These are phyloP conservation scores for Vombatus ursinus DNA, from an alignment of 2,113 vertebrate genomes.

Conservation along the genomic window DNA sequence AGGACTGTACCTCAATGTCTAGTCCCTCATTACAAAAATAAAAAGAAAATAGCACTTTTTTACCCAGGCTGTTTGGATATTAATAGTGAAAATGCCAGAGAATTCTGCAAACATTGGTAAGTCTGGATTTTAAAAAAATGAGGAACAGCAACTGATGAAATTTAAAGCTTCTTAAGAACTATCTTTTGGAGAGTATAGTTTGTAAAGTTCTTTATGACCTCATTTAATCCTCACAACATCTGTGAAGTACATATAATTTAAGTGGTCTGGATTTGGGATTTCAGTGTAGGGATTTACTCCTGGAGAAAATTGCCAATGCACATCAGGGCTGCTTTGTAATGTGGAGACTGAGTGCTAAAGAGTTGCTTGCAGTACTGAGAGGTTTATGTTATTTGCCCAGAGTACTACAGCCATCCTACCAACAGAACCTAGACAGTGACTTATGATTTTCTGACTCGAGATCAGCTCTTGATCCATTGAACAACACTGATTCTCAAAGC, in stretches of 20 bases:
- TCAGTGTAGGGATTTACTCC: neutral
- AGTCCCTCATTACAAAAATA: neutral
- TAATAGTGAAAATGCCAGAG: neutral
- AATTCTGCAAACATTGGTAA: neutral
- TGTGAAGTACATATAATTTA: neutral
- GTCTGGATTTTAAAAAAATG: neutral
- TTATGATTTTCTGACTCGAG: neutral
- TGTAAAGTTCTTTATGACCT: neutral
- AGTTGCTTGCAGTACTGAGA: neutral
- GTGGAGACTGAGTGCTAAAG: neutral
- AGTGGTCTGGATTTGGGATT: neutral
- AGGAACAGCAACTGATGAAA: neutral
- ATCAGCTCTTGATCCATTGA: neutral
- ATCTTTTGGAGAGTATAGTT: neutral
- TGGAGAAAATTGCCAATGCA: neutral
- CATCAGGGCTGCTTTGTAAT: neutral
- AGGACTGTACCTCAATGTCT: neutral
- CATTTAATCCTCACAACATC: neutral
- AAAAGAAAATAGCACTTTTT: neutral
- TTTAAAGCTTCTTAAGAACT: neutral
- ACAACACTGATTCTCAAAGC: neutral
- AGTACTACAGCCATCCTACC: neutral
- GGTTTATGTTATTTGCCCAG: neutral
- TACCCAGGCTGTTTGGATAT: neutral
- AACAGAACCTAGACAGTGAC: neutral